Conservation (phyloP, 2,888 invertebrate genomes). For the Drosophila gaucha region DNA sequence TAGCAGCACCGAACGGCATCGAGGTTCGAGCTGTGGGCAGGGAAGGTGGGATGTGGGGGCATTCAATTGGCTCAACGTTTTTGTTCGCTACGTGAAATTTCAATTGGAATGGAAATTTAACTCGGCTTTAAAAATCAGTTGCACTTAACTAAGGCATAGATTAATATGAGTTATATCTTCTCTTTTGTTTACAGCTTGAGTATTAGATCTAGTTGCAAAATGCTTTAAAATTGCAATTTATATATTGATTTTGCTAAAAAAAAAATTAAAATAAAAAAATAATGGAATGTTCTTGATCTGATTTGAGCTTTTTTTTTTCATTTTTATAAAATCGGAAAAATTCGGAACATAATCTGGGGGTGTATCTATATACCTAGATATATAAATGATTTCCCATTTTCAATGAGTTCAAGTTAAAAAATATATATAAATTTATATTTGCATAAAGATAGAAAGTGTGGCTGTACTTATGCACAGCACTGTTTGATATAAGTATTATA, state of each 20-base stretch:
- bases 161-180: constrained; percentile 35
- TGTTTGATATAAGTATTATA: not conserved
- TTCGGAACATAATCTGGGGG: not conserved
- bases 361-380: not conserved
- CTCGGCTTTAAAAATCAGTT: constrained; percentile 26
- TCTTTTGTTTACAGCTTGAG: not conserved
- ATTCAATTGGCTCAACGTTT: constrained; percentile 67
- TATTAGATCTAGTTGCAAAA: not conserved
- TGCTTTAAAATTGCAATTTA: not conserved
- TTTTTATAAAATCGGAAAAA: not conserved
- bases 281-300: too few relatives aligned
- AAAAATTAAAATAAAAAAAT: too few relatives aligned
- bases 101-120: constrained; percentile 51
- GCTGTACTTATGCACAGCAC: not conserved
- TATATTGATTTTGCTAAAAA: not conserved
- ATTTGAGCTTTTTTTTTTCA: not conserved
- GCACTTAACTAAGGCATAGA: constrained; percentile 20
- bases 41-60: not conserved
- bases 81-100: constrained; percentile 32
- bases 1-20: constrained; percentile 3
- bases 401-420: too few relatives aligned
- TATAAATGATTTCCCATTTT: too few relatives aligned
- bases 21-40: not conserved
- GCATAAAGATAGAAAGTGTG: not conserved
- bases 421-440: not conserved